These are phyloP conservation scores for Sminthurinus aureus DNA, from an alignment of 2,888 invertebrate species.

Conservation along the genomic window DNA sequence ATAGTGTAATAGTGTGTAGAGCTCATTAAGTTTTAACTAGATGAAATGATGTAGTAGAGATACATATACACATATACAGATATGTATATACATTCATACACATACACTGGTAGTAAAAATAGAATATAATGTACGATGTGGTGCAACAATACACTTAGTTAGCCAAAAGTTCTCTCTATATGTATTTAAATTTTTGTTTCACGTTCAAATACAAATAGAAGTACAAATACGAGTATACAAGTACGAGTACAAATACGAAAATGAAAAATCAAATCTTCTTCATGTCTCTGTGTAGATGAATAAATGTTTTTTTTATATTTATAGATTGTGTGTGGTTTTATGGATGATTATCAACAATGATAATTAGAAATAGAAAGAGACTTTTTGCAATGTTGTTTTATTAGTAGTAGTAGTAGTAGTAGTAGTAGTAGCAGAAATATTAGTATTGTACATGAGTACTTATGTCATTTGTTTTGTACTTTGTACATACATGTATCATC, in stretches of 20 bases:
- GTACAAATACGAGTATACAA: too few species aligned
- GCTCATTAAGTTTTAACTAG: not conserved
- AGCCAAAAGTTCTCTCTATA: not conserved
- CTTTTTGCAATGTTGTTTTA: slow-evolving; percentile 1
- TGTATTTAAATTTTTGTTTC: too few species aligned
- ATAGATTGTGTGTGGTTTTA: not conserved
- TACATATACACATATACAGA: not conserved
- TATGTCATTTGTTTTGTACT: too few species aligned
- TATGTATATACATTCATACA: not conserved
- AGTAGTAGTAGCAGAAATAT: too few species aligned
- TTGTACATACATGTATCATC: not conserved
- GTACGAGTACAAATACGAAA: too few species aligned
- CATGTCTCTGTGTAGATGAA: too few species aligned
- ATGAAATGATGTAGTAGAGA: not conserved
- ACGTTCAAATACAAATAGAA: too few species aligned
- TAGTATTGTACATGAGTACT: too few species aligned
- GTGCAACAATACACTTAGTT: slow-evolving; percentile 1
- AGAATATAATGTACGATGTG: not conserved
- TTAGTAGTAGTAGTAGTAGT: too few species aligned
- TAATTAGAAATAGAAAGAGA: not conserved
- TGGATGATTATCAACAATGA: not conserved
- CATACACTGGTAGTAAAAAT: not conserved
- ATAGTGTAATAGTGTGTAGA: not conserved
- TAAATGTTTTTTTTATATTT: not conserved
- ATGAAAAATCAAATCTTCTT: too few species aligned